Base-by-base conservation (phyloP, 2,113 vertebrate species). In the Nothoprocta pentlandii region DNA sequence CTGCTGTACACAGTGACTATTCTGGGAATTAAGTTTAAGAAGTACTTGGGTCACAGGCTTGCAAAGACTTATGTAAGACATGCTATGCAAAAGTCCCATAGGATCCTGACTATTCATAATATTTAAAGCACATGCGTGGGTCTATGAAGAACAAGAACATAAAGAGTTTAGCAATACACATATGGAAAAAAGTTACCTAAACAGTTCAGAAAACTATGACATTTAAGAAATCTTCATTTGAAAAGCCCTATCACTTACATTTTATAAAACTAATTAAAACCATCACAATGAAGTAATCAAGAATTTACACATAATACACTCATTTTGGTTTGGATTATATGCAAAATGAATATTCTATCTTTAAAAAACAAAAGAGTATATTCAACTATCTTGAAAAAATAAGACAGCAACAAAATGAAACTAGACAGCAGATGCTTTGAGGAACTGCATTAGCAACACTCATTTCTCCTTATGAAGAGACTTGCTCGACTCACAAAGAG, bases 21-120 rank as follows among this genome's bases (percentile, higher is more conserved):
- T 87, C 74, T 63, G 61, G 78, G 91, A 89, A 71, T 76, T 56
- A 92, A 73, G 8, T 78, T 89, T 86, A 61, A 54, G 90, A 76
- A 80, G 47, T 13, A 68, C 39, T 73, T 56, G 17, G 19, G 32
- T 76, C 69, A 82, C 67, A 49, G 44, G 64, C 42, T 61, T 90
- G 56, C 22, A 85, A 85, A 88, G 53, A 68, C 62, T 63, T 76
- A 25, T 5, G 11, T 59, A 56, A 82, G 42, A 68, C 34, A 54
- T 4, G 23, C 47, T 61, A 44, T 46, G 19, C 22, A 75, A 85
- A 68, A 0, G 2, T 51, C 26, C 39, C 81, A 16, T 9, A 85
- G 36, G 53, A 88, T 59, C 75, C 76, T 71, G n/a, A 66, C 44
- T 71, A 14, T 34, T 63, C 16, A 34, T 9, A 41, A 15, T n/a